These are phyloP conservation scores for Stenchaetothrips biformis DNA, from an alignment of 2,888 invertebrate genomes.

Conservation along the genomic window DNA sequence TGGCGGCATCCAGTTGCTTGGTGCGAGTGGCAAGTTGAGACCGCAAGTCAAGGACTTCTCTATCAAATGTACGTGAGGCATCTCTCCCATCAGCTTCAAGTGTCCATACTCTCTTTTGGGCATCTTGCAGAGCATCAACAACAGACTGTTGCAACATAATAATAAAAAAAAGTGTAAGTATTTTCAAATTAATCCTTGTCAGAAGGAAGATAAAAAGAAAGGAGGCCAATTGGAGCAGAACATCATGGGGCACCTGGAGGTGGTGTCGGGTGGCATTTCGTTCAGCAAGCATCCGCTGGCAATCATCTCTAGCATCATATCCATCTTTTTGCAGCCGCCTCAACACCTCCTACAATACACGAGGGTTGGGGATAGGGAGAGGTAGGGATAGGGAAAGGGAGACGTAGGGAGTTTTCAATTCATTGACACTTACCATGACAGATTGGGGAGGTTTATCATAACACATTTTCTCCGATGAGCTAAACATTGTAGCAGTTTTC, in stretches of 20 bases:
- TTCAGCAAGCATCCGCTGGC: not conserved
- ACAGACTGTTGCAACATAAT: not conserved
- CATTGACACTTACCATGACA: not conserved
- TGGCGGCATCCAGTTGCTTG: slow-evolving; percentile 1
- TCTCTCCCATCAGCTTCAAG: slow-evolving; percentile 11
- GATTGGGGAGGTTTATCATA: not conserved
- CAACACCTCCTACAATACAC: not conserved
- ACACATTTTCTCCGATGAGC: not conserved
- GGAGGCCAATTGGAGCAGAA: not conserved
- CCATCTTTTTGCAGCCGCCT: not conserved
- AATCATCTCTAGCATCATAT: not conserved
- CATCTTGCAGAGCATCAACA: not conserved
- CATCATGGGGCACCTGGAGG: not conserved
- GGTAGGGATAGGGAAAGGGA: too few species aligned
- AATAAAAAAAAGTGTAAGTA: not conserved
- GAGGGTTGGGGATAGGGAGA: too few species aligned
- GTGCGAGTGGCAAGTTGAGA: not conserved
- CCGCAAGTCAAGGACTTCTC: not conserved
- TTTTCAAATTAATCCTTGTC: too few species aligned
- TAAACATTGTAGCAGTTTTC: not conserved
- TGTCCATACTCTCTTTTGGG: not conserved
- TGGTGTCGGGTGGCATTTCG: slow-evolving; percentile 10
- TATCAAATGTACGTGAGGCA: not conserved
- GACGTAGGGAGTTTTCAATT: too few species aligned
- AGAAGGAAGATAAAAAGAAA: not conserved